A percentile compares a stretch with the other conserved stretches of the same genome.
These are phyloP conservation scores for Solen grandis DNA, from an alignment of 1,140 invertebrate species.

Conservation along the genomic window DNA sequence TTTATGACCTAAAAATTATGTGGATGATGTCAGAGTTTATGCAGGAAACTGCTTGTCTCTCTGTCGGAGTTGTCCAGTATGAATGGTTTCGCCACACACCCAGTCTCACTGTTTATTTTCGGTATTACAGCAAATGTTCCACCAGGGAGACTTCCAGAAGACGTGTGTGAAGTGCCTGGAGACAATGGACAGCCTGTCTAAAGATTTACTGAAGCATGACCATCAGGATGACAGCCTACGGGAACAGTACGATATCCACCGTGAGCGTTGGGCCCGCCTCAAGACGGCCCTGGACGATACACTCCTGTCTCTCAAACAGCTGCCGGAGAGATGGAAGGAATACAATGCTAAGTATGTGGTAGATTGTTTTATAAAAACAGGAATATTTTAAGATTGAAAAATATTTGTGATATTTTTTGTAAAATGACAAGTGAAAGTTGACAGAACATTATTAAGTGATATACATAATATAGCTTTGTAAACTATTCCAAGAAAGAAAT, in stretches of 20 bases:
- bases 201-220: constrained; percentile 83
- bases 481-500: not conserved
- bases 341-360: constrained; percentile 87
- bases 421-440: not conserved
- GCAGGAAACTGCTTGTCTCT: too few relatives aligned
- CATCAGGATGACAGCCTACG: constrained; percentile 85
- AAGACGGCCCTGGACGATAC: constrained; percentile 87
- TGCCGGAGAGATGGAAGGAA: constrained; percentile 93
- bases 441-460: not conserved
- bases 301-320: constrained; percentile 89
- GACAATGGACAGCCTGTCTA: constrained; percentile 87
- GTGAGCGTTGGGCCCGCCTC: constrained; percentile 88
- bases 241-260: constrained; percentile 84
- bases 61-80: too few relatives aligned
- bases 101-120: too few relatives aligned
- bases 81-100: too few relatives aligned
- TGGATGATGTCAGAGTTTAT: too few relatives aligned
- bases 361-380: constrained; percentile 3
- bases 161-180: constrained; percentile 89
- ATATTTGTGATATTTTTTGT: not conserved
- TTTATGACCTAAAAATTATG: too few relatives aligned
- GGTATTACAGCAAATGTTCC: constrained; percentile 83
- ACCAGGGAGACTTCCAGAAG: constrained; percentile 85
- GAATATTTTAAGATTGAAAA: not conserved
- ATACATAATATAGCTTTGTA: not conserved